These are phyloP conservation scores for Scopus umbretta DNA, from an alignment of 2,113 vertebrate species.

Conservation along the genomic window DNA sequence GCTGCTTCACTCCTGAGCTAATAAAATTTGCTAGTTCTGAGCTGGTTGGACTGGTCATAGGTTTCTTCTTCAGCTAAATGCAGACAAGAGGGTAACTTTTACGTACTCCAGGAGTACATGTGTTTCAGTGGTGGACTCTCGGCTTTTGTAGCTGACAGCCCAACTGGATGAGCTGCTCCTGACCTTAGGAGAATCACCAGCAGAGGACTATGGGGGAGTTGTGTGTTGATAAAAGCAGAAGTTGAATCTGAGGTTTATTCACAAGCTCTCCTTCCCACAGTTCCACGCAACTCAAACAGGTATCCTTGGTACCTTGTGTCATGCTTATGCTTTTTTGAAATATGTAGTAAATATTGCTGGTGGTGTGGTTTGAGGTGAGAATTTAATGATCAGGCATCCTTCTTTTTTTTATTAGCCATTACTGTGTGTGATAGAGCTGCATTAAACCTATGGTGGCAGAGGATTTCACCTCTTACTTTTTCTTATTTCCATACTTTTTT, in stretches of 20 bases:
- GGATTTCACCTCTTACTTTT: neutral
- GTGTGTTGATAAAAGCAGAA: neutral
- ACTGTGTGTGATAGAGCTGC: neutral
- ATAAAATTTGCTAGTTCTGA: neutral
- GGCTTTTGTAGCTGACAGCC: neutral
- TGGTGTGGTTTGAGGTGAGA: neutral
- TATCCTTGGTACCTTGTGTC: neutral
- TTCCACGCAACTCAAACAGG: neutral
- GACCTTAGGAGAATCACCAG: neutral
- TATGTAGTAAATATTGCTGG: neutral
- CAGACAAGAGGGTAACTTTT: neutral
- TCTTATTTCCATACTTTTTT: neutral
- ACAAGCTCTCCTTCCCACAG: neutral
- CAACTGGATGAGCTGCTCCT: neutral
- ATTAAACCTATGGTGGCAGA: neutral
- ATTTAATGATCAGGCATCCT: neutral
- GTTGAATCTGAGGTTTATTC: neutral
- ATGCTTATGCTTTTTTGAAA: neutral
- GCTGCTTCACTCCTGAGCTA: neutral
- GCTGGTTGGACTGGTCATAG: neutral
- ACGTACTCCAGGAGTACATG: rapidly evolving
- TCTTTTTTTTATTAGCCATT: neutral
- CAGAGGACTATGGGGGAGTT: rapidly evolving
- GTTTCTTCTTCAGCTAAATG: neutral
- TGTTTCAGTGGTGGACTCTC: neutral